phyloP scores from a whole-genome alignment of 2,797 vertebrate species.

The Mus caroli region DNA sequence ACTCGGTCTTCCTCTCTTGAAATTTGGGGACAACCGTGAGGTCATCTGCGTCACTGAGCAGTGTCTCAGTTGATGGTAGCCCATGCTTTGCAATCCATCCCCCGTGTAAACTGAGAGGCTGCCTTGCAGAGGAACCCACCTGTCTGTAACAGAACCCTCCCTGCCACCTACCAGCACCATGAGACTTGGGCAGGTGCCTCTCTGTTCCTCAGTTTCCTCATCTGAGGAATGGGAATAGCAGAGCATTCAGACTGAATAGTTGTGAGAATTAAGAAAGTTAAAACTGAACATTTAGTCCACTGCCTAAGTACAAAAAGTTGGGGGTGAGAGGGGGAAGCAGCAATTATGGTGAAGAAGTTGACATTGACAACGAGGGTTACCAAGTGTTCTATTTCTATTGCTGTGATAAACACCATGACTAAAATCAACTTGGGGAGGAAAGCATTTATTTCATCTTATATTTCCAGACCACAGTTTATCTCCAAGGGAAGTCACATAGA shows the following conservation, averaged over 20 bases:
- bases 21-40: background rate
- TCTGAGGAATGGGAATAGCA: background rate
- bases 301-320: background rate
- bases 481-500: background rate
- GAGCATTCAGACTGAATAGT: background rate
- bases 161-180: background rate
- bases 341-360: background rate
- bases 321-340: too few relatives aligned
- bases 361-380: fast-evolving
- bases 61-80: background rate
- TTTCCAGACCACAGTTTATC: background rate
- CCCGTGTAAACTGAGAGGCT: background rate
- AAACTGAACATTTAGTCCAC: background rate
- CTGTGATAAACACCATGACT: background rate
- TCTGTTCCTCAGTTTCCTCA: background rate
- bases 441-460: background rate
- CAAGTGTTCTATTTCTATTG: background rate
- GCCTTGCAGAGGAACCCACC: too few relatives aligned
- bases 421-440: background rate
- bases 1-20: background rate
- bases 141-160: background rate
- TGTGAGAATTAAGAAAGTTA: background rate
- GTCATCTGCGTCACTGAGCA: background rate
- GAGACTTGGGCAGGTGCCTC: background rate
- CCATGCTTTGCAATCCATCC: background rate